Evolutionary conservation across 2,888 invertebrate species (phyloP), one percentile per base, ranked within the genome.

Genomic region (Thysanoteuthis rhombus): DNA sequence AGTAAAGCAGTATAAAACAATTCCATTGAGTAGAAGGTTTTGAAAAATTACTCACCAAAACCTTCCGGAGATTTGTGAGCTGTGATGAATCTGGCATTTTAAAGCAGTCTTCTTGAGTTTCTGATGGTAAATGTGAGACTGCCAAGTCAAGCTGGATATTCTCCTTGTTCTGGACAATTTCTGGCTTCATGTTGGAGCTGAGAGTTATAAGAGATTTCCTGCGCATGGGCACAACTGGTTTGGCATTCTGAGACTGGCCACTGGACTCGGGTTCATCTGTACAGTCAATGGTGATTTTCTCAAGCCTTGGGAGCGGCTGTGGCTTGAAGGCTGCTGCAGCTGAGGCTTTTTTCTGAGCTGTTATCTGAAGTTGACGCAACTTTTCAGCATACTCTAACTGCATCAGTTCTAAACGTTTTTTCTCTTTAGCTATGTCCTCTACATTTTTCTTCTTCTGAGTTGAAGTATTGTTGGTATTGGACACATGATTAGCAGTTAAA

Each of bases 111-210:
- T 94, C 93, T 42, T 75, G 25, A 22, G 75, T 22, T 47, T 93
- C 90, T n/a, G 40, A 32, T 42, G n/a, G n/a, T 10, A 45, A 36
- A 39, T 92, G 42, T n/a, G 42, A 16, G 32, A 40, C 42, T 22
- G 19, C n/a, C n/a, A 92, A 32, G 45, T 92, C 92, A 45, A 45
- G 32, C 32, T 92, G 92, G 19, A 92, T 42, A 42, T 92, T 92
- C 45, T 92, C 89, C 40, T 93, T 92, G 12, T 93, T 92, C 25
- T 93, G 93, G 8, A 94, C 92, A 16, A 96, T 94, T 92, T 95
- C 95, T 58, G 96, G 96, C 91, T 95, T 95, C n/a, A 94, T 95
- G 93, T 96, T 96, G 19, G 95, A 95, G 90, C 95, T 95, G 8
- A 96, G 92, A 28, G 95, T 95, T 92, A 95, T 94, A 45, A 96